Evolutionary conservation across 2,797 vertebrate species (phyloP), one percentile per base, ranked within the genome.

Genomic region (Tachyglossus aculeatus): DNA sequence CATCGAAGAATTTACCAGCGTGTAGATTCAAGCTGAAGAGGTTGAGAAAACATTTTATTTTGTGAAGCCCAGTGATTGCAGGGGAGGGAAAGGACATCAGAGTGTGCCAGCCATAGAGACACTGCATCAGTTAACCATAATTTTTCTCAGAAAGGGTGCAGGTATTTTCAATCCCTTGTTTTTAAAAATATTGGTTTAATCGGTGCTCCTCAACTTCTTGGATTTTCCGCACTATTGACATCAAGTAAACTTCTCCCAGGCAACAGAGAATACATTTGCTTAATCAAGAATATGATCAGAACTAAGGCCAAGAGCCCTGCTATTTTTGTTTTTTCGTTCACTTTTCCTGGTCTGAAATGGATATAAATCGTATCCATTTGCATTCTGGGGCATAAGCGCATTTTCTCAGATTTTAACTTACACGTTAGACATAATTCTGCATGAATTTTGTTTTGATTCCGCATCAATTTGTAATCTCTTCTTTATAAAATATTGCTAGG

Each of bases 221-320:
- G 47, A 56, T 22, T 81, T 68, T 69, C 56, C 45, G 53, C n/a
- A 70, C 67, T 82, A 83, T 36, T 64, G 75, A 71, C n/a, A n/a
- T n/a, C n/a, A 77, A 82, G 80, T 69, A 67, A 85, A 73, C 53
- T 70, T 75, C 37, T 69, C 78, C 69, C 81, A 78, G 33, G 72
- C 88, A 91, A 92, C 92, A 92, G 93, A 93, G 91, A 92, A 86
- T 50, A 81, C 66, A 77, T 85, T 88, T 91, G 71, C 61, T 86
- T 81, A 51, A 69, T 69, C 69, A 85, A 16, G 76, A 79, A 67
- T 85, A 81, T 81, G 78, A 84, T 73, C 47, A 68, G 73, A 77
- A 81, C 10, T 73, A 77, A 85, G 78, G 80, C 74, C 67, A 74
- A 74, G 60, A 82, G 83, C 77, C 77, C 71, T 88, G 85, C 77